These are phyloP conservation scores for Hylia prasina DNA, from an alignment of 2,113 vertebrate genomes.

Conservation along the genomic window DNA sequence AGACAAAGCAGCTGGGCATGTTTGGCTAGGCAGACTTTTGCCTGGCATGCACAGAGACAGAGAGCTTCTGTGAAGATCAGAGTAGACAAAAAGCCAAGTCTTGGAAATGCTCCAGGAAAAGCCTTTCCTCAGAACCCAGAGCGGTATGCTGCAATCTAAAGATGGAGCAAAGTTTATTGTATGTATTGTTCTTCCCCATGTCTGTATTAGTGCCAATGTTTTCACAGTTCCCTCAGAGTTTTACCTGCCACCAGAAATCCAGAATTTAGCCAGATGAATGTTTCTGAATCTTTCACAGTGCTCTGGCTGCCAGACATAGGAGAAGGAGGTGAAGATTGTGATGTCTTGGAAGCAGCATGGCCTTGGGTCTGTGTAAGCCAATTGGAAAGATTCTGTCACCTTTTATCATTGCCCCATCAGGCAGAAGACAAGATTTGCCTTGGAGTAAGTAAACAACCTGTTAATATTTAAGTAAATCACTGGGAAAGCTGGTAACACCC, in stretches of 20 bases:
- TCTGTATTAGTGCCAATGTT: neutral
- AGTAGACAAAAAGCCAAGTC: neutral
- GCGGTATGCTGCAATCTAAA: neutral
- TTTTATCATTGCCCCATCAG: neutral
- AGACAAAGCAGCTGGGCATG: neutral
- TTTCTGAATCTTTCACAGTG: neutral
- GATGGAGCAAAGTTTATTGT: neutral
- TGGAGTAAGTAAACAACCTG: neutral
- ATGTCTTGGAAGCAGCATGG: neutral
- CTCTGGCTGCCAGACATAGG: neutral
- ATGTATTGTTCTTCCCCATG: neutral
- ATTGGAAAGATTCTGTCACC: neutral
- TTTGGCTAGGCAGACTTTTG: neutral
- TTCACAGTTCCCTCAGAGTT: neutral
- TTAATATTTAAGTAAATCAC: neutral
- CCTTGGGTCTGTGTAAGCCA: neutral
- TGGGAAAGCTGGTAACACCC: neutral
- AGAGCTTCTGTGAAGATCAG: neutral
- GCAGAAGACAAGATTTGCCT: neutral
- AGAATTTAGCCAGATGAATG: neutral
- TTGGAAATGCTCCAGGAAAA: neutral
- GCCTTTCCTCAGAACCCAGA: neutral
- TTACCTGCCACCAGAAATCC: neutral
- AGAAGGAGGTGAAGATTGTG: neutral
- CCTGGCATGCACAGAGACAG: neutral